Base-by-base conservation (phyloP, 2,113 vertebrate genomes). In the Tyto alba region DNA sequence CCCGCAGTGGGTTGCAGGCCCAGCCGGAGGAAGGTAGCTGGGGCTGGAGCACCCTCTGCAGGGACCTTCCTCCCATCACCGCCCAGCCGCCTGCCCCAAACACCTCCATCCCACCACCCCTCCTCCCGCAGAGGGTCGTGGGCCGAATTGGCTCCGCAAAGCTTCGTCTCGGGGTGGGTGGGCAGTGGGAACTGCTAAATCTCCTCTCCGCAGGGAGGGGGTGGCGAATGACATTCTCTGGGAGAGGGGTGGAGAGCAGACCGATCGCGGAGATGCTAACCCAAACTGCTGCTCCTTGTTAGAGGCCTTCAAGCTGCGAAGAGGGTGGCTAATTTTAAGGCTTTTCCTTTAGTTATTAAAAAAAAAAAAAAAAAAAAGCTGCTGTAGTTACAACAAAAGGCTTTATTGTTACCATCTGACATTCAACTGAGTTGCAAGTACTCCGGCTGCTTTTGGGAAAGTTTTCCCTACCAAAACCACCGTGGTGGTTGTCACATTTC, bases 11-110 rank as follows among this genome's bases (percentile, higher is more conserved):
- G 47, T 13, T 64, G 68, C 52, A 72, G 67, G 14, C 17, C n/a
- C 10, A 4, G 26, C 68, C 16, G 11, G 53, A 71, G 36, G 71
- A 83, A 96, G n/a, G 59, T 59, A 63, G 64, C 80, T 36, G 25
- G 81, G 94, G 80, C 77, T 92, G 96, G 92, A 94, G 95, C 76
- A 95, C 93, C 97, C 95, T 85, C 98, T 98, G 84, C 94, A 95
- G 97, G 96, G 83, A 85, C 72, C 68, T 88, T 56, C 22, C 3
- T 29, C 83, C 77, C 30, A 13, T 69, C 40, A 8, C 68, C 0
- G n/a, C n/a, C n/a, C n/a, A n/a, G n/a, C n/a, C n/a, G 10, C 38
- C 22, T 6, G 8, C 56, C n/a, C 27, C 20, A 15, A 63, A 27
- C 64, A 8, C 9, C 41, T 29, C 27, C 26, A 5, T 6, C 34